Base-by-base conservation (phyloP, 2,113 vertebrate genomes). In the Oncorhynchus tshawytscha region DNA sequence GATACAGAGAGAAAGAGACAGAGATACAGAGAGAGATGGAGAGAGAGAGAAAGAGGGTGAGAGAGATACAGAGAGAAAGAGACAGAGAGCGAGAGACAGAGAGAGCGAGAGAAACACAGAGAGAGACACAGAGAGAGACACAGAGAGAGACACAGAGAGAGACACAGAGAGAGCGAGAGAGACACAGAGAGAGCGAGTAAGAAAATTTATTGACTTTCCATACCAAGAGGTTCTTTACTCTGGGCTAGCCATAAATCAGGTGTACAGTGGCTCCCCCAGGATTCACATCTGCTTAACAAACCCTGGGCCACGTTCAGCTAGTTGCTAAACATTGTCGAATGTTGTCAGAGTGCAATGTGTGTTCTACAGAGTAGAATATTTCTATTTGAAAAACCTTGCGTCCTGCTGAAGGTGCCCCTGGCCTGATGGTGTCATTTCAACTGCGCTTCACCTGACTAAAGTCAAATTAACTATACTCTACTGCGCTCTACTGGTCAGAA, bases 401-500 rank as follows among this genome's bases (percentile, higher is more conserved):
- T 45, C 9, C 39, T 45, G 39, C 9, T 45, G 8, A 45, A 45
- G 39, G 39, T 9, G 9, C 9, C 39, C 39, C 39, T 45, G 39
- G 39, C 9, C 39, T 11, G 39, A 11, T 45, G 0, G 0, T 9
- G 39, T 45, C 8, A 45, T 45, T 45, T 45, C 39, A 12, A 45
- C 51, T 18, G 4, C 16, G 13, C 12, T 5, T 54, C 13, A 54
- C 5, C 66, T 39, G 66, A 67, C 66, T 31, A 16, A 24, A 6
- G 62, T 5, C 0, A 12, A 51, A 1, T 74, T 2, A 54, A 69
- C 13, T 31, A 25, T 73, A 24, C 70, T n/a, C 70, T 83, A 77
- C 72, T 86, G 85, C 88, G 88, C 87, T 81, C 90, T 90, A 76
- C 39, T 88, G 91, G 81, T 75, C 2, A 75, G 1, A 15, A 29